Percentiles rank a stretch among this genome's conserved stretches.
Conservation (phyloP, 1,140 invertebrate species). For the Drosophila watanabei region DNA sequence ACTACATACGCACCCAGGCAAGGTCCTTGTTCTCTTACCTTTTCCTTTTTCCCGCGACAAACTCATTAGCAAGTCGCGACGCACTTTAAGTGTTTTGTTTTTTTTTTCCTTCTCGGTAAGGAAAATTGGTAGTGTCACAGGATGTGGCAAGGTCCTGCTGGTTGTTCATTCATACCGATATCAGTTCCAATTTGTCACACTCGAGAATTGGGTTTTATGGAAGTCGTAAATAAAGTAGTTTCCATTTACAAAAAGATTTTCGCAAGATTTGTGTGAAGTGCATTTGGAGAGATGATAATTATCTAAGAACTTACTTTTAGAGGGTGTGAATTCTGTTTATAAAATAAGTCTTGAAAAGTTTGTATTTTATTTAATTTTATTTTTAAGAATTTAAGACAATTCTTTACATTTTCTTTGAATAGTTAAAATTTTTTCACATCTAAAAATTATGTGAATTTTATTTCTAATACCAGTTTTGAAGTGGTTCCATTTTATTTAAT, state of each 20-base stretch:
- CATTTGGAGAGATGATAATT: constrained; percentile 6
- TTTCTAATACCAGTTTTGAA: too few species aligned
- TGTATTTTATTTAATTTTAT: background rate
- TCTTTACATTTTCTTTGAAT: background rate
- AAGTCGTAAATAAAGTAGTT: constrained; percentile 34
- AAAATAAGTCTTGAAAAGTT: background rate
- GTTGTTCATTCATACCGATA: constrained; percentile 62
- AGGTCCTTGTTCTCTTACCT: constrained; percentile 8
- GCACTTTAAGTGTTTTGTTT: constrained; percentile 64
- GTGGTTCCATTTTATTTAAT: background rate
- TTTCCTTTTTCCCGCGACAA: constrained; percentile 50
- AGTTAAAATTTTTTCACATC: background rate
- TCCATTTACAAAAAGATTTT: constrained; percentile 17
- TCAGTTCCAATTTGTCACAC: constrained; percentile 69
- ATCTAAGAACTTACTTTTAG: background rate
- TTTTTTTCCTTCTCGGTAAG: constrained; percentile 22
- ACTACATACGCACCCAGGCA: constrained; percentile 6
- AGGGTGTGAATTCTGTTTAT: background rate
- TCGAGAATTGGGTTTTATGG: constrained; percentile 32
- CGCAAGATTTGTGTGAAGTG: constrained; percentile 30
- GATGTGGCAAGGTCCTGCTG: constrained; percentile 52
- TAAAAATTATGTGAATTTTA: too few species aligned
- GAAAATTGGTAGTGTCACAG: constrained; percentile 38
- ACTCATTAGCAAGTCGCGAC: constrained; percentile 81
- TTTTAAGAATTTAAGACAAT: background rate